Evolutionary conservation across 2,888 invertebrate genomes (phyloP).

Genomic region (Rugalucina vietnamica): DNA sequence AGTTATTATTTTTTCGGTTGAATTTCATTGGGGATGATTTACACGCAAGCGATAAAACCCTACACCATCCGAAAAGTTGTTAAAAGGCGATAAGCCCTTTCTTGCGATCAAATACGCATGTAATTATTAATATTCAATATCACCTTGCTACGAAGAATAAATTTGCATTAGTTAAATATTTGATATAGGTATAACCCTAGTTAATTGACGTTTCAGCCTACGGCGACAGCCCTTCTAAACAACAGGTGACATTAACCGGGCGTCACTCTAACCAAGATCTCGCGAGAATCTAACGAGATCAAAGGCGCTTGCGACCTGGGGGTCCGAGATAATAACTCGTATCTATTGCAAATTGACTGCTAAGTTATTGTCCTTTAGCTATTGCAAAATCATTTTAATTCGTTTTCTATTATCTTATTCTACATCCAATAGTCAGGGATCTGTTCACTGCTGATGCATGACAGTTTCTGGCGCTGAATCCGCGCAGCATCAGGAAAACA

Average conservation of each 20-base stretch:
- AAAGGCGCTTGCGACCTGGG: slow-evolving; percentile 41
- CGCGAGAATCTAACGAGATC: slow-evolving; percentile 56
- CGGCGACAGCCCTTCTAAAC: slow-evolving; percentile 33
- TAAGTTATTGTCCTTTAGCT: slow-evolving; percentile 36
- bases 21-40: slow-evolving; percentile 8
- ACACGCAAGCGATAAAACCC: neutral
- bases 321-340: slow-evolving; percentile 42
- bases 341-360: slow-evolving; percentile 55
- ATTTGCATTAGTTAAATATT: slow-evolving; percentile 17
- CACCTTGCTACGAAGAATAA: neutral
- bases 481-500: too few relatives aligned
- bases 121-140: slow-evolving; percentile 17
- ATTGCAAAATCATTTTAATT: slow-evolving; percentile 59
- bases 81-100: neutral
- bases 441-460: too few relatives aligned
- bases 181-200: slow-evolving; percentile 12
- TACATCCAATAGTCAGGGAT: too few relatives aligned
- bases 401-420: slow-evolving; percentile 59
- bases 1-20: neutral
- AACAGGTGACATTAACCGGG: slow-evolving; percentile 54
- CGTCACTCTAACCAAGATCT: slow-evolving; percentile 56
- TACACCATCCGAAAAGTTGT: slow-evolving; percentile 6
- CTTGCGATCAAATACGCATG: slow-evolving; percentile 10
- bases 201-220: slow-evolving; percentile 20
- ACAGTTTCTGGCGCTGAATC: too few relatives aligned